phyloP scores from a whole-genome alignment of 92 coral and sea anemone species.

The Hydrozoanthus gracilis region DNA sequence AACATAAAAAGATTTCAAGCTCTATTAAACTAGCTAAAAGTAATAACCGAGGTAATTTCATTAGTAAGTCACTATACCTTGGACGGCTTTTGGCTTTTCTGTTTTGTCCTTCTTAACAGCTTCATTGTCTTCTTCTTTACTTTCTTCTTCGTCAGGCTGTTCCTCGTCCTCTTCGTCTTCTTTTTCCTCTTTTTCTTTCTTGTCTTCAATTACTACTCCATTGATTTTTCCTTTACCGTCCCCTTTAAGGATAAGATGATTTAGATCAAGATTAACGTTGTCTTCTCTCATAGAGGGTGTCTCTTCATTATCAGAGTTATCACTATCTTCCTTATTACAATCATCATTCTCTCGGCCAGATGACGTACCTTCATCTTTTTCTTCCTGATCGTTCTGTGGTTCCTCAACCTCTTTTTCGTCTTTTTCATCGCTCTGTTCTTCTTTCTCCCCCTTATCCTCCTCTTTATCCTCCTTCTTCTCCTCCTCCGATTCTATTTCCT shows the following conservation, averaged over 20 bases:
- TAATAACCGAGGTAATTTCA: not conserved
- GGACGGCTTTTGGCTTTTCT: constrained; percentile 21
- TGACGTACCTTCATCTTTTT: constrained; percentile 48
- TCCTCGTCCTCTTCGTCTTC: constrained; percentile 27
- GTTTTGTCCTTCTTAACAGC: constrained; percentile 36
- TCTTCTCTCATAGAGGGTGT: constrained; percentile 51
- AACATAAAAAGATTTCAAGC: not conserved
- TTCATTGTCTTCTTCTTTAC: constrained; percentile 10
- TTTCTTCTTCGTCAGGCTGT: constrained; percentile 26
- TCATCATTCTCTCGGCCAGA: constrained; percentile 52
- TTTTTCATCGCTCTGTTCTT: constrained; percentile 64
- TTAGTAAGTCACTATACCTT: constrained; percentile 3
- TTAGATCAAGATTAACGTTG: constrained; percentile 67
- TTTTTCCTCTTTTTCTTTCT: constrained; percentile 55
- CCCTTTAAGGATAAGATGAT: constrained; percentile 70
- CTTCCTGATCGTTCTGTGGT: constrained; percentile 19
- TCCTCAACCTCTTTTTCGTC: constrained; percentile 51
- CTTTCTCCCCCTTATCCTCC: constrained; percentile 57
- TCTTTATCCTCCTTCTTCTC: constrained; percentile 60
- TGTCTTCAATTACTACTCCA: constrained; percentile 65
- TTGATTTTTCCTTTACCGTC: constrained; percentile 67
- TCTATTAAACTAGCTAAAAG: not conserved
- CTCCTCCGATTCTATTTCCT: constrained; percentile 42
- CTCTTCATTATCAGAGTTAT: constrained; percentile 45
- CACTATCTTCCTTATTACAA: constrained; percentile 55